Evolutionary conservation across 64 coral and sea anemone genomes (phyloP), one percentile per base, ranked within the genome.

Genomic region (Montipora sp.): DNA sequence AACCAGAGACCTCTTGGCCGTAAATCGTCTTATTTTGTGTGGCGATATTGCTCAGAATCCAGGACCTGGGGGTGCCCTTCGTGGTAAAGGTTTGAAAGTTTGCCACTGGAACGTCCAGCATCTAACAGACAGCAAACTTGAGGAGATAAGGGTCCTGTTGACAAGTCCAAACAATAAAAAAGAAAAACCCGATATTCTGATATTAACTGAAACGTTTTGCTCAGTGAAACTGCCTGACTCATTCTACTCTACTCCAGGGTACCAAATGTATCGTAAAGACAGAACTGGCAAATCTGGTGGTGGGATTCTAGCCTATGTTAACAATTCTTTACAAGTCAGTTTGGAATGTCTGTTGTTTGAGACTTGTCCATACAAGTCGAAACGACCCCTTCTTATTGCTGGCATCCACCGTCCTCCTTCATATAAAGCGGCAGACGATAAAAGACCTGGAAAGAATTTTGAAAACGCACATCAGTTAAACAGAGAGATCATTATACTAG

Each of bases 31-130:
- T 11, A 74, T 93, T 43, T 55, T 93, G 51, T 93, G 81, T 93
- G 91, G 91, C 73, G 83, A 93, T 93, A 55, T 93, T 15, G 49
- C 72, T 0, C 77, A 87, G 16, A 93, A 87, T 77, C 75, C 91
- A 53, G 83, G 83, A 44, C 73, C 89, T 59, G 79, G 5, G 58
- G 0, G 22, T 78, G 81, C 61, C 65, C 60, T 21, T 51, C 22
- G 44, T 44, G 67, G 59, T 49, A 11, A 49, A 48, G 75, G 15
- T 60, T 44, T 89, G 4, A 9, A 44, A 47, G 46, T 89, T 11
- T 89, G 87, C 53, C 0, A 43, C 65, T 90, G 10, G 59, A 80
- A 90, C 19, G n/a, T 70, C 3, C 67, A 70, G n/a, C 13, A 19
- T 0, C 67, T 70, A 18, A 70, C 67, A 19, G 67, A 70, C 15